Evolutionary conservation across 2,888 invertebrate genomes (phyloP), one percentile per base, ranked within the genome.

Genomic region (Masnerella sp.): DNA sequence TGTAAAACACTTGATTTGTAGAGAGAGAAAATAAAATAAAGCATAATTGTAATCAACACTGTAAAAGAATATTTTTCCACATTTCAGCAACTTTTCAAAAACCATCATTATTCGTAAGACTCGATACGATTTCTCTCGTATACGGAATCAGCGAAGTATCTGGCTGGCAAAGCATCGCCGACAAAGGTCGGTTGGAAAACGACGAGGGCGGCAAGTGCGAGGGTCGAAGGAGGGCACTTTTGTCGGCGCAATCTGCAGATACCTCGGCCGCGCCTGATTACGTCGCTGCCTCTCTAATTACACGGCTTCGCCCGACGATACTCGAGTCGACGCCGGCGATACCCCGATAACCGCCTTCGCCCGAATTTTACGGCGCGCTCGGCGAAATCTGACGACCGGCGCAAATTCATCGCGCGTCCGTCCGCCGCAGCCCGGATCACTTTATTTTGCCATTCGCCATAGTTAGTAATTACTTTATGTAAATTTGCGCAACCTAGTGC

Each of bases 231-330:
- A 68, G 68, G 67, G 67, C 58, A 70, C 59, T 70, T 70, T 67
- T 62, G 70, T 74, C 61, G 74, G 74, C 30, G 70, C 74, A 75
- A 75, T 75, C 71, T 75, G 67, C 70, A 74, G 74, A 74, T 74
- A 80, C 79, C 81, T 80, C 74, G 69, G 77, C 70, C 78, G 77
- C 78, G 73, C 78, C 80, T 79, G 81, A 81, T 81, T 81, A 78
- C 79, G 81, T 79, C 76, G 77, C 79, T 78, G 77, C 76, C 75
- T 78, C 81, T 80, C 79, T 80, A 80, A 81, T 81, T 81, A 81
- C 77, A 76, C 76, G 61, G 78, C 76, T 78, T 77, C 77, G 78
- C 77, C 75, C 75, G 75, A 77, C 76, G 79, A 80, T 77, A 77
- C 77, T 79, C 77, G 76, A 77, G 71, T 59, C 77, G 70, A 78